Evolutionary conservation across 2,113 vertebrate genomes (phyloP).

Genomic region (Opisthocomus hoazin): DNA sequence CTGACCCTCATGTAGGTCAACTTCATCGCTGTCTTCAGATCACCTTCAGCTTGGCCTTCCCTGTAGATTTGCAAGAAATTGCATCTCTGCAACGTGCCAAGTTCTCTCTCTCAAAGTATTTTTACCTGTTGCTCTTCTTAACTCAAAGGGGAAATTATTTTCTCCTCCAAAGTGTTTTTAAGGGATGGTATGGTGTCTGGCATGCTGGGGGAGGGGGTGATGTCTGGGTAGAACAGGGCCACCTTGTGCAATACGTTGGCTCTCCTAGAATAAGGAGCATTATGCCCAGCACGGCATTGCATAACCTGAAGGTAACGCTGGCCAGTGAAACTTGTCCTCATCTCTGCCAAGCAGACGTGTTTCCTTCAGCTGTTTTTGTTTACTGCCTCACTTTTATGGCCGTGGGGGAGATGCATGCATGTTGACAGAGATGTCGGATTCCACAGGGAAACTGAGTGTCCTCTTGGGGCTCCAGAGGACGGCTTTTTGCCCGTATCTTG

Average conservation of each 20-base stretch:
- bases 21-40: neutral
- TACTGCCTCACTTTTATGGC: neutral
- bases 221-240: constrained; percentile 17
- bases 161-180: constrained; percentile 3
- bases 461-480: fast-evolving
- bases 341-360: neutral
- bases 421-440: neutral
- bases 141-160: constrained; percentile 24
- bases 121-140: constrained; percentile 1
- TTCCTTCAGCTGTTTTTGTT: constrained; percentile 20
- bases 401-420: neutral
- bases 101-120: neutral
- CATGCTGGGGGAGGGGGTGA: neutral
- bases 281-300: neutral
- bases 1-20: neutral
- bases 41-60: neutral
- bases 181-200: neutral
- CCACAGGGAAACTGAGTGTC: neutral
- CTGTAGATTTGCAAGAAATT: neutral
- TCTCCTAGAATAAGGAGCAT: constrained; percentile 29
- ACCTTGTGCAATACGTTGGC: constrained; percentile 52
- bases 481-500: neutral
- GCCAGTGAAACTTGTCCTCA: neutral
- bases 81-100: neutral
- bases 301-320: neutral